Evolutionary conservation across 2,113 vertebrate species (phyloP).

Genomic region (Alosa alosa): DNA sequence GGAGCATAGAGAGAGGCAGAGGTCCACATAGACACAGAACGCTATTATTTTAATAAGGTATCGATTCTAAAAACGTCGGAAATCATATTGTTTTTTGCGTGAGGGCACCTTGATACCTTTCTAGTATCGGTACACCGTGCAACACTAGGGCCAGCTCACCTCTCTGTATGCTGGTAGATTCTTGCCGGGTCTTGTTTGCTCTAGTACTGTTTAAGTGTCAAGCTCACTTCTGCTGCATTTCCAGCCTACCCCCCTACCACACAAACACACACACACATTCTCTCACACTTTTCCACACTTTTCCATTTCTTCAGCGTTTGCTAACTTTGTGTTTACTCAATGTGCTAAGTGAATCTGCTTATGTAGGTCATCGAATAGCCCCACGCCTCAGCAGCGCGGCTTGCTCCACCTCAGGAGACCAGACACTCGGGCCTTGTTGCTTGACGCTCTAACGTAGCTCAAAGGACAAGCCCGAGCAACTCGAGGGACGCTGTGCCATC

Average conservation of each 20-base stretch:
- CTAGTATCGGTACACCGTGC: too few relatives aligned
- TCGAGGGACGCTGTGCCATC: neutral
- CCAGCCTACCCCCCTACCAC: neutral
- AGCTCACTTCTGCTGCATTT: too few relatives aligned
- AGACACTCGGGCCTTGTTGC: neutral
- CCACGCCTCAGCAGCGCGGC: slow-evolving; percentile 26
- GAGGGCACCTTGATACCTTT: too few relatives aligned
- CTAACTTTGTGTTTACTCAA: slow-evolving; percentile 37
- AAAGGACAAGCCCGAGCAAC: neutral
- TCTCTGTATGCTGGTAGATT: neutral
- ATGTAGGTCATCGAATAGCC: slow-evolving; percentile 58
- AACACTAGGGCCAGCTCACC: neutral
- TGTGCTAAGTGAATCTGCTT: slow-evolving; percentile 42
- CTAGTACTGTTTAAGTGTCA: neutral
- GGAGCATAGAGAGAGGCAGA: too few relatives aligned
- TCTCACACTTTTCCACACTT: neutral
- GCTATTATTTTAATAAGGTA: too few relatives aligned
- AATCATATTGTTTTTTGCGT: too few relatives aligned
- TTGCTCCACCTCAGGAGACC: neutral
- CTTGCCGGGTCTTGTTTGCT: neutral
- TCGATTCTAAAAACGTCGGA: too few relatives aligned
- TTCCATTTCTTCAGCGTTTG: slow-evolving; percentile 42
- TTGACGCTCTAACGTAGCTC: neutral
- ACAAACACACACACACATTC: slow-evolving; percentile 10
- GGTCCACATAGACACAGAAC: too few relatives aligned